phyloP scores from a whole-genome alignment of 2,113 vertebrate genomes.

The Colossoma macropomum region DNA sequence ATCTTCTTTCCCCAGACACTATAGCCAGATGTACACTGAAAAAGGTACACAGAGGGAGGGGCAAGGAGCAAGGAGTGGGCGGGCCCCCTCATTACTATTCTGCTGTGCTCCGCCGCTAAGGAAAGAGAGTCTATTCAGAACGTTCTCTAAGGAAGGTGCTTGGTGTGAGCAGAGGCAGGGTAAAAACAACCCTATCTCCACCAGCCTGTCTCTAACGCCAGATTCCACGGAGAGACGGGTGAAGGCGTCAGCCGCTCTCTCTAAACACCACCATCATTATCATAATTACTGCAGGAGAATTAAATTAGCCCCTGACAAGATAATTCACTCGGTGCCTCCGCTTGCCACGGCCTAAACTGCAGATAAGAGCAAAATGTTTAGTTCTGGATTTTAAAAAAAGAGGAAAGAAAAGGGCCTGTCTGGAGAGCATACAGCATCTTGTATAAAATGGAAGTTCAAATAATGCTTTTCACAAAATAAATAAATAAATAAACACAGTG shows the following conservation, averaged over 20 bases:
- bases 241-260: constrained; percentile 57
- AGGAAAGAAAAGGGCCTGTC: not conserved
- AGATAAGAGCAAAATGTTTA: constrained; percentile 65
- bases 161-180: not conserved
- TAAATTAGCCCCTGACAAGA: constrained; percentile 75
- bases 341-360: constrained; percentile 40
- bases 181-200: constrained; percentile 31
- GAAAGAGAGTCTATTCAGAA: constrained; percentile 13
- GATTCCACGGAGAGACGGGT: constrained; percentile 51
- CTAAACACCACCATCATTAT: constrained; percentile 69
- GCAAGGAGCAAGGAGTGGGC: not conserved
- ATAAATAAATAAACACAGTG: not conserved
- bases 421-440: not conserved
- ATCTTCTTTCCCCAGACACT: not conserved
- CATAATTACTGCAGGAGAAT: constrained; percentile 76
- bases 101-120: constrained; percentile 1
- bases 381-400: constrained; percentile 1
- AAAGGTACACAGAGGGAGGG: constrained; percentile 2
- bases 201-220: constrained; percentile 40
- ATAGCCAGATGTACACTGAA: not conserved
- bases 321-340: constrained; percentile 67
- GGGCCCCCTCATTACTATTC: constrained; percentile 29
- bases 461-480: not conserved
- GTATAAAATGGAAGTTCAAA: constrained; percentile 1
- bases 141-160: constrained; percentile 35